A percentile compares a stretch with the other conserved stretches of the same genome.
phyloP scores from a whole-genome alignment of 2,888 invertebrate species.

The Molorchus minor region DNA sequence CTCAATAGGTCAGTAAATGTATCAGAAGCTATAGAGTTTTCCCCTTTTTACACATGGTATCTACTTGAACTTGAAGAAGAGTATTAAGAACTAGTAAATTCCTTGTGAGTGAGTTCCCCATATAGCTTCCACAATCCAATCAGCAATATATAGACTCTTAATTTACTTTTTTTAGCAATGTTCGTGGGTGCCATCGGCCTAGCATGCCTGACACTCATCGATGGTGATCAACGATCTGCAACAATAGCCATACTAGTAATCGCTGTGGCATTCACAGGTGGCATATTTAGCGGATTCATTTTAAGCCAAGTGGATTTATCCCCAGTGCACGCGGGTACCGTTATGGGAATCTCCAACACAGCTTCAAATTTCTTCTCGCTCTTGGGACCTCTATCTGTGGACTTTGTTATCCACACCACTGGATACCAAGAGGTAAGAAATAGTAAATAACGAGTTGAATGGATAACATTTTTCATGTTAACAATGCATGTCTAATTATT shows the following conservation, averaged over 20 bases:
- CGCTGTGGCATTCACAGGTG: slow-evolving; percentile 78
- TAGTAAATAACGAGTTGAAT: too few species aligned
- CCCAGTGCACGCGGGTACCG: slow-evolving; percentile 81
- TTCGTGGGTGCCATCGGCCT: slow-evolving; percentile 72
- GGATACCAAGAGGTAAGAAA: slow-evolving; percentile 65
- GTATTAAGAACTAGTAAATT: too few species aligned
- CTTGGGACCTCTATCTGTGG: slow-evolving; percentile 77
- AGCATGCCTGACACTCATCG: slow-evolving; percentile 66
- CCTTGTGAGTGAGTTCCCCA: too few species aligned
- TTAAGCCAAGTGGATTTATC: slow-evolving; percentile 84
- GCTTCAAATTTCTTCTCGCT: slow-evolving; percentile 79
- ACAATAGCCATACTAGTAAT: slow-evolving; percentile 70
- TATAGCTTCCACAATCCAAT: too few species aligned
- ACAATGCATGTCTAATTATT: not conserved
- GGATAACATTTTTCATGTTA: too few species aligned
- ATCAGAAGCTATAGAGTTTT: not conserved
- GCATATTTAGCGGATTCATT: slow-evolving; percentile 71
- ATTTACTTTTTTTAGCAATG: slow-evolving; percentile 61
- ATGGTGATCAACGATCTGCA: slow-evolving; percentile 68
- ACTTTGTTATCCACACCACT: slow-evolving; percentile 71
- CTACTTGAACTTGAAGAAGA: too few species aligned
- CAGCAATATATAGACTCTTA: too few species aligned
- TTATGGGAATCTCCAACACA: slow-evolving; percentile 86
- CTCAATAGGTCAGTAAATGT: slow-evolving; percentile 48
- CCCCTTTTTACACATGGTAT: too few species aligned